Percentiles rank a stretch among this genome's conserved stretches.
These are phyloP conservation scores for Pseudomyrmex gracilis DNA, from an alignment of 1,140 invertebrate genomes.

Conservation along the genomic window DNA sequence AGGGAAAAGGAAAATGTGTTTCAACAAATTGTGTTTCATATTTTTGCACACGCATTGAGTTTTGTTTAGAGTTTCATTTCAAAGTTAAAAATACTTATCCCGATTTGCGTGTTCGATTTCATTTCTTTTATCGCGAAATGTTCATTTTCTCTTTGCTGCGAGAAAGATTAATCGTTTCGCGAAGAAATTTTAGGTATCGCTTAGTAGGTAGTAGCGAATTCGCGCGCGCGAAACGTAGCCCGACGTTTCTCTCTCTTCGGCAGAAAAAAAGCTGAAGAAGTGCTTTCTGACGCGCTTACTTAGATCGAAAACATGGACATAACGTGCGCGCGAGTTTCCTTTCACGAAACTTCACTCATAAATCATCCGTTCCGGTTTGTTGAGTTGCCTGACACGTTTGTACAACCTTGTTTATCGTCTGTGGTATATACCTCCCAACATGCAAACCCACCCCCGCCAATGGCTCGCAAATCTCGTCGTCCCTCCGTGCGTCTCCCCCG, in stretches of 20 bases:
- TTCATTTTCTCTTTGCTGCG: slow-evolving; percentile 4
- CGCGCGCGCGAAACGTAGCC: background rate
- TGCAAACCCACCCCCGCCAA: slow-evolving; percentile 44
- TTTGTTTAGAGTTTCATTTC: background rate
- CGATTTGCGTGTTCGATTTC: background rate
- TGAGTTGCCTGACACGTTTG: slow-evolving; percentile 57
- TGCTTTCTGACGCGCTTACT: slow-evolving; percentile 6
- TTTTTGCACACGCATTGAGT: background rate
- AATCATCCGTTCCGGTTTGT: slow-evolving; percentile 58
- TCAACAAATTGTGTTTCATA: background rate
- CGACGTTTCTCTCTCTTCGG: background rate
- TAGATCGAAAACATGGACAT: slow-evolving; percentile 29
- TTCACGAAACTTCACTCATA: slow-evolving; percentile 53
- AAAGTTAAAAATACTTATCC: background rate
- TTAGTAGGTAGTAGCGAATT: background rate
- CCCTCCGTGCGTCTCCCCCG: background rate
- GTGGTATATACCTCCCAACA: slow-evolving; percentile 27
- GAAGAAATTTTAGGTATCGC: slow-evolving; percentile 13
- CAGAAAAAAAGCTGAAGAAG: background rate
- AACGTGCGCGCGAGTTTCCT: slow-evolving; percentile 38
- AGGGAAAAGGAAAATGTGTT: too few species aligned
- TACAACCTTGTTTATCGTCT: slow-evolving; percentile 62
- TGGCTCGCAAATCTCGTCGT: slow-evolving; percentile 6
- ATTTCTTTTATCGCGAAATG: background rate
- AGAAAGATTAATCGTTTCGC: slow-evolving; percentile 29